Evolutionary conservation across 64 coral and sea anemone genomes (phyloP), one percentile per base, ranked within the genome.

Genomic region (Stylophora pistillata): DNA sequence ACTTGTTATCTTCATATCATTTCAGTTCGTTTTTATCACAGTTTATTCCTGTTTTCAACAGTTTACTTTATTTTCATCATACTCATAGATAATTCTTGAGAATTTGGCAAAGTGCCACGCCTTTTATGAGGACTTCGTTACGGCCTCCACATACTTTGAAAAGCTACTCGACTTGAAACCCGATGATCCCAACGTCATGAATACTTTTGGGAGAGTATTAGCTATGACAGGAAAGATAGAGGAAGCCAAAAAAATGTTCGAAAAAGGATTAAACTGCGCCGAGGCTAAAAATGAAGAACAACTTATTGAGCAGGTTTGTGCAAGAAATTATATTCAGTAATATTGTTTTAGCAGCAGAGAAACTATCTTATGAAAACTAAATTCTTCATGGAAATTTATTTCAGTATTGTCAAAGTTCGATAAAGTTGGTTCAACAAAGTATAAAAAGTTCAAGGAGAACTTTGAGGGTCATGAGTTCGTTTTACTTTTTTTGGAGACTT

Each of bases 181-280:
- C 13, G 73, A 74, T 15, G 80, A 96, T 55, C 16, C 70, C 15
- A 28, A 9, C 1, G n/a, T 66, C 17, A 26, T 82, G 5, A 71
- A 54, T 23, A 69, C 25, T 25, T 96, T 93, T 76, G 94, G 87
- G 5, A 80, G 75, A 16, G 58, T 76, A 3, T 55, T 96, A 52
- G 81, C 90, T 0, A 76, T 96, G 82, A 78, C 94, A 33, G 91
- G 94, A 25, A 60, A 87, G 47, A 34, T 82, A 16, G 56, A 92
- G 3, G 90, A 96, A 33, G 87, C 79, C 0, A 83, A 80, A 13
- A 58, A 89, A 20, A 56, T 89, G 21, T 71, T 89, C 73, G 58
- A 73, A 54, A 78, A 79, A 30, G 91, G 87, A 18, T 52, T 96
- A 21, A 85, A 93, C 78, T 76, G 89, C 30, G 94, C 94, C n/a